Evolutionary conservation across 1,140 invertebrate species (phyloP), one percentile per base, ranked within the genome.

Genomic region (Triops longicaudatus): DNA sequence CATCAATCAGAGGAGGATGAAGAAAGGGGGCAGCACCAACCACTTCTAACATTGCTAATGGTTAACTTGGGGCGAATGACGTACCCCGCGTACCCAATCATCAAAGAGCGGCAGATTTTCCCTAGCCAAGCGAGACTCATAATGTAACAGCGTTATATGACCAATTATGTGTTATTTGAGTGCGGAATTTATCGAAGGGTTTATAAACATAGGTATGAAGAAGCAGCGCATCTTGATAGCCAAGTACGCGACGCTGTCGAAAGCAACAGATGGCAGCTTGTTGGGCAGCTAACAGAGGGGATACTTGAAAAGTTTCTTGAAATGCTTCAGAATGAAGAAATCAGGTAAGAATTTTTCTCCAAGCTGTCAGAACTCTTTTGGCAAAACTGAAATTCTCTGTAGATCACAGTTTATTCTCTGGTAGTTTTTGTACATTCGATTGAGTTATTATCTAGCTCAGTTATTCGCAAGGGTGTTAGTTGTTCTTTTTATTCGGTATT

Each of bases 61-160:
- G 84, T 85, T 5, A 86, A 87, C 78, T 83, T 85, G 43, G 87
- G 86, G 5, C 82, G 84, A 78, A 81, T 87, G 76, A 81, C 82
- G 41, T 88, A 86, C 80, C 87, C 87, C 26, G 72, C 76, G 0
- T 87, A 85, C 79, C 83, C 79, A 9, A 82, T 86, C n/a, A 83
- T 82, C 41, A 85, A 83, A 80, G 77, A 81, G 26, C 82, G 78
- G 17, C 73, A 79, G 14, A 83, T 88, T 27, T 88, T 87, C 80
- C 42, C 74, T 26, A 79, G 80, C 31, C 81, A 85, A 78, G 82
- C 86, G 17, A 83, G 84, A 75, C 79, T 88, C 6, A 79, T 87
- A 12, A 71, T 75, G 78, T 80, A 79, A 76, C n/a, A 37, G 26
- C 76, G 44, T 77, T 71, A 76, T 71, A 77, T 77, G 3, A 77